Conservation (phyloP, 2,888 invertebrate species). For the Eristalis intricaria region DNA sequence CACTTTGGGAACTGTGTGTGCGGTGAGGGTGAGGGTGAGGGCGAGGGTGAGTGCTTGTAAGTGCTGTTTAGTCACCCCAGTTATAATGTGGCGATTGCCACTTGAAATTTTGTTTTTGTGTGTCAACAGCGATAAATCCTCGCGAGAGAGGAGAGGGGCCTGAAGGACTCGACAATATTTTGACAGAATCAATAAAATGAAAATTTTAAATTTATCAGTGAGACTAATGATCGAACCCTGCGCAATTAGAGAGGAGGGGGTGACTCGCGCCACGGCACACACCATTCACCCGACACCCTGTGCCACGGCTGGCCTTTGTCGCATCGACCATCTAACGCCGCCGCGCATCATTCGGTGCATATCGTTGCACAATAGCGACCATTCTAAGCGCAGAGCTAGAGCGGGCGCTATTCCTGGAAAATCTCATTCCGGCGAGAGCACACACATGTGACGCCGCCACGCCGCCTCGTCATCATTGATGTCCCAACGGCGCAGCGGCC, state of each 20-base stretch:
- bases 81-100: conserved; percentile 66
- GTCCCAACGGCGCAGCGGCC: background rate
- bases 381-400: conserved; percentile 37
- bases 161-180: conserved; percentile 46
- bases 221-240: background rate
- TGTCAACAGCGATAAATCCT: conserved; percentile 53
- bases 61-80: conserved; percentile 68
- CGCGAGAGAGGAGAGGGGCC: conserved; percentile 2
- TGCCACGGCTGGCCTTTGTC: conserved; percentile 6
- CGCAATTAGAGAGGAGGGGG: background rate
- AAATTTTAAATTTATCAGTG: conserved; percentile 46
- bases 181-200: conserved; percentile 62
- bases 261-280: too few species aligned
- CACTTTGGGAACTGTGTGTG: too few species aligned
- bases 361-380: conserved; percentile 56
- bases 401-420: conserved; percentile 59
- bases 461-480: background rate
- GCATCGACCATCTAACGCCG: conserved; percentile 34
- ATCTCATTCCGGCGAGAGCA: conserved; percentile 25
- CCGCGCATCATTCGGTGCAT: conserved; percentile 9
- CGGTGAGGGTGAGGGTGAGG: background rate
- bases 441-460: conserved; percentile 28
- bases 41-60: conserved; percentile 51
- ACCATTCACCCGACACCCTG: background rate
- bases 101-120: conserved; percentile 53